Conservation (phyloP, 1,140 invertebrate genomes). For the Drosophila pruinosa region DNA sequence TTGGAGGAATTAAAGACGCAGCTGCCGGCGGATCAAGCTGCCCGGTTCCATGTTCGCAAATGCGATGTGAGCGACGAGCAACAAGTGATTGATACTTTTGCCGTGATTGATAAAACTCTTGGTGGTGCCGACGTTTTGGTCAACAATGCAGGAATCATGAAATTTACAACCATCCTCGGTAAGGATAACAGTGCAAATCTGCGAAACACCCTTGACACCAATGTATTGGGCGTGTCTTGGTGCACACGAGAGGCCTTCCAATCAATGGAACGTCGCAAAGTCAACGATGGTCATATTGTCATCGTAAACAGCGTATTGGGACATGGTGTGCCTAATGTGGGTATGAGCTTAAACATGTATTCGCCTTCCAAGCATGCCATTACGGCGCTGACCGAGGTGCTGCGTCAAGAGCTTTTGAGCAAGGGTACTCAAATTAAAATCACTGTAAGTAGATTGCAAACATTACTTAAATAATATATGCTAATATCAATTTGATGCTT, state of each 20-base stretch:
- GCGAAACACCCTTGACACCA: constrained; percentile 84
- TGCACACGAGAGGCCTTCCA: constrained; percentile 86
- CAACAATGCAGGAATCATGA: constrained; percentile 88
- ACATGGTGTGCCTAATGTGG: constrained; percentile 82
- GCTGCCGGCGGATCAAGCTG: constrained; percentile 45
- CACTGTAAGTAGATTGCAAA: constrained; percentile 73
- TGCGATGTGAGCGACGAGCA: constrained; percentile 87
- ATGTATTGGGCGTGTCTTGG: constrained; percentile 86
- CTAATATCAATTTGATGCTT: neutral
- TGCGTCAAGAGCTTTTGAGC: constrained; percentile 86
- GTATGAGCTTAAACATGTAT: constrained; percentile 83
- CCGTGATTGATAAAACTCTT: constrained; percentile 85
- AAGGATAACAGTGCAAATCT: constrained; percentile 33
- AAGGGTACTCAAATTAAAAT: constrained; percentile 86
- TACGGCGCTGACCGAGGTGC: constrained; percentile 85
- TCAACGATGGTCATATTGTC: constrained; percentile 88
- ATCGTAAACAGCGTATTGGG: constrained; percentile 86
- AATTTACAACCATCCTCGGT: neutral
- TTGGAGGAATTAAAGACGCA: constrained; percentile 66
- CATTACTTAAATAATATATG: neutral
- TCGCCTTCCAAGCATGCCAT: constrained; percentile 87
- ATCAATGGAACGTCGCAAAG: constrained; percentile 86
- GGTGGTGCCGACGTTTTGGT: constrained; percentile 88
- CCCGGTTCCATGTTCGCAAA: constrained; percentile 82
- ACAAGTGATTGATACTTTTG: constrained; percentile 86